Evolutionary conservation across 2,113 vertebrate species (phyloP), one percentile per base, ranked within the genome.

Genomic region (Hippolais icterina): DNA sequence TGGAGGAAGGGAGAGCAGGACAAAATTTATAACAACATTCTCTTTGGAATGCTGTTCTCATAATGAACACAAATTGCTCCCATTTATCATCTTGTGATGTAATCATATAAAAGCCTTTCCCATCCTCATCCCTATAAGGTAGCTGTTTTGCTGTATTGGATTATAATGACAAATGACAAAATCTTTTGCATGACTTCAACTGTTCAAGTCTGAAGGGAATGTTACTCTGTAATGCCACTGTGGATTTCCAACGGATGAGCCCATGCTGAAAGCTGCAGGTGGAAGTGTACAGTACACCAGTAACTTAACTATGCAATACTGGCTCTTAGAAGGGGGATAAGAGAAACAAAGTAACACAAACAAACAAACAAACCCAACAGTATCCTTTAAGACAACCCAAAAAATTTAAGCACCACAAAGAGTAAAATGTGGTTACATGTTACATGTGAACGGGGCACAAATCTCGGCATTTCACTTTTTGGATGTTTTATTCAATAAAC

Each of bases 31-130:
- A 94, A 89, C 96, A 94, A 74, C 96, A 75, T 98, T 97, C 96
- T 97, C 95, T 90, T 97, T 89, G 93, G 94, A 96, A 95, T 97
- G 94, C 89, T 96, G 81, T 92, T 97, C 93, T 97, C 85, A 96
- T 97, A 97, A 98, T 97, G 97, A 98, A 90, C 94, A 94, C 64
- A 97, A 97, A 98, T 98, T 98, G 97, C 93, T 96, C 97, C 87
- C 97, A 98, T 98, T 97, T 97, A 96, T 98, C 98, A 98, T 97
- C 87, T 74, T 83, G 65, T 95, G 89, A 97, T 97, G 87, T 97
- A 97, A 98, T 98, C 96, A 93, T 95, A 97, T 97, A 97, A 98
- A 98, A 94, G 87, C 66, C 71, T 97, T 96, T 97, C 89, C 90
- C 72, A 42, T 93, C 59, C 53, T 96, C 90, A 95, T 96, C 78